These are phyloP conservation scores for Pampusana beccarii DNA, from an alignment of 2,113 vertebrate species.

Conservation along the genomic window DNA sequence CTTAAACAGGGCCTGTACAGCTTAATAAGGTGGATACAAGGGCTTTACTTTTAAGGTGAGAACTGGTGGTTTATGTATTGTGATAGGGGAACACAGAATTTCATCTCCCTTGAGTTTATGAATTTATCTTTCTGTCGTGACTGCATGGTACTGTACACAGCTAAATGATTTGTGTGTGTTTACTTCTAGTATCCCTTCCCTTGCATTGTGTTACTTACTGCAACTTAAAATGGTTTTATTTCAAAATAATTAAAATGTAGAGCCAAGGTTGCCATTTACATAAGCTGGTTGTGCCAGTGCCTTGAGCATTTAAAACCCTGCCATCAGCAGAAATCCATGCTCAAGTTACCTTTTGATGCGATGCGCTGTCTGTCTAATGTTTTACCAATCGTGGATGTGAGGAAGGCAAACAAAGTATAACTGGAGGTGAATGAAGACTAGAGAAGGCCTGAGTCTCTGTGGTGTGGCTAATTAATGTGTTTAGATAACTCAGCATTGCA, in stretches of 20 bases:
- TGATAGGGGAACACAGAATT: slow-evolving; percentile 35
- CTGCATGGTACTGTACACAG: slow-evolving; percentile 39
- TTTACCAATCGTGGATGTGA: background rate
- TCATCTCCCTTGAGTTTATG: slow-evolving; percentile 44
- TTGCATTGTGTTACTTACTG: background rate
- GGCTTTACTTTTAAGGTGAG: background rate
- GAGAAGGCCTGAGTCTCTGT: slow-evolving; percentile 48
- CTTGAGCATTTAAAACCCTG: slow-evolving; percentile 61
- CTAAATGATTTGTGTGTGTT: background rate
- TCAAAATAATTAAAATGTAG: slow-evolving; percentile 51
- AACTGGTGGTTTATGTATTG: background rate
- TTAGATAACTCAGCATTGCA: slow-evolving; percentile 3
- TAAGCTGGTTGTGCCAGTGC: slow-evolving; percentile 2
- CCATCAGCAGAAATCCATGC: slow-evolving; percentile 73
- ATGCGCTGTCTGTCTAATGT: slow-evolving; percentile 22
- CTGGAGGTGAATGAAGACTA: slow-evolving; percentile 52
- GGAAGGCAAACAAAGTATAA: slow-evolving; percentile 30
- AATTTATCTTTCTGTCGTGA: slow-evolving; percentile 69
- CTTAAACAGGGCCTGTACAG: background rate
- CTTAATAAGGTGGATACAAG: background rate
- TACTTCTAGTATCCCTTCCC: slow-evolving; percentile 38
- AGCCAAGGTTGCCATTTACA: slow-evolving; percentile 26
- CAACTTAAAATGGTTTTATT: slow-evolving; percentile 56
- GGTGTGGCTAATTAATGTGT: slow-evolving; percentile 53
- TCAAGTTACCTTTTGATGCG: slow-evolving; percentile 60